Evolutionary conservation across 2,888 invertebrate genomes (phyloP).

Genomic region (Bedellia somnulentella): DNA sequence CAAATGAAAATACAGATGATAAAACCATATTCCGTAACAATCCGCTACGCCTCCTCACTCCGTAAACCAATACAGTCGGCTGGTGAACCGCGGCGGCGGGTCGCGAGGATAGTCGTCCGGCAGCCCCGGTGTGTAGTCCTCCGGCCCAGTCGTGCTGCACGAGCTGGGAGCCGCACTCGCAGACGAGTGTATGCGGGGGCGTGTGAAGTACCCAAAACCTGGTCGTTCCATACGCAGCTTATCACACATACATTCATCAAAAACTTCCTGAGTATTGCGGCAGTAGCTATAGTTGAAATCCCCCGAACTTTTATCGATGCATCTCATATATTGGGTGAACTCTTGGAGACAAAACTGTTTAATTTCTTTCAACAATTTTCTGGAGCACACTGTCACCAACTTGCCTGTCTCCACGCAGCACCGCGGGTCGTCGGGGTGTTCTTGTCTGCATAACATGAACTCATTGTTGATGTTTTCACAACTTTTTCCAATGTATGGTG

Average conservation of each 20-base stretch:
- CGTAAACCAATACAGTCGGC: no score
- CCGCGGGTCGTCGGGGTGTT: conserved; percentile 74
- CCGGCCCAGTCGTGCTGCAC: conserved; percentile 49
- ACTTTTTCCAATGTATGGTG: conserved; percentile 86
- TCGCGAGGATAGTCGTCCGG: conserved; percentile 65
- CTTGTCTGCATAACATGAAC: conserved; percentile 86
- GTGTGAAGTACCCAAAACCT: conserved; percentile 78
- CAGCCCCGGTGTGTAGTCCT: conserved; percentile 62
- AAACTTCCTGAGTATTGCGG: conserved; percentile 79
- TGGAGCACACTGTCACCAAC: conserved; percentile 81
- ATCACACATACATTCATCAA: conserved; percentile 80
- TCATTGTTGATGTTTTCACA: conserved; percentile 93
- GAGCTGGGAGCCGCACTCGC: conserved; percentile 53
- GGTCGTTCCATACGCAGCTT: conserved; percentile 77
- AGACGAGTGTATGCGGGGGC: conserved; percentile 65
- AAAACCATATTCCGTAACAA: no score
- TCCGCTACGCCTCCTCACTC: no score
- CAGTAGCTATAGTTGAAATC: conserved; percentile 67
- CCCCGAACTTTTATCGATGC: conserved; percentile 76
- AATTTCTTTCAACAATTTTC: conserved; percentile 80
- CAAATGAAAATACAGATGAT: no score
- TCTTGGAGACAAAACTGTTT: conserved; percentile 80
- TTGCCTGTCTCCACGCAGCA: conserved; percentile 85
- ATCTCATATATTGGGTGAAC: conserved; percentile 76
- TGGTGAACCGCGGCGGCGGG: conserved; percentile 64